phyloP scores from a whole-genome alignment of 2,797 vertebrate genomes.

The Ptychadena robeensis region DNA sequence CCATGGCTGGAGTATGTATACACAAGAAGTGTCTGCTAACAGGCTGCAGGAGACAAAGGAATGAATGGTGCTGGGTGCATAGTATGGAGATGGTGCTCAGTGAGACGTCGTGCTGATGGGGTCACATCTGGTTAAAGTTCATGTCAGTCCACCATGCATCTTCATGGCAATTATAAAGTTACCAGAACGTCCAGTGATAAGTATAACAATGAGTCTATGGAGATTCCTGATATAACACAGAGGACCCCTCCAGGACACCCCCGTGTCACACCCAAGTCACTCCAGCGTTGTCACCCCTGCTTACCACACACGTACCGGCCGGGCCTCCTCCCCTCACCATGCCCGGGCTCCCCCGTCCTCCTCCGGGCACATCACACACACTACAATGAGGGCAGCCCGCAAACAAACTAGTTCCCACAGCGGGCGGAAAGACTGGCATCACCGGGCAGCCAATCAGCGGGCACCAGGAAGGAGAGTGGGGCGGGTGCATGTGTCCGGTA shows the following conservation, averaged over 20 bases:
- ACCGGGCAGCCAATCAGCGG: background rate
- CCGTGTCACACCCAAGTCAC: too few relatives aligned
- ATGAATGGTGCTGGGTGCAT: too few relatives aligned
- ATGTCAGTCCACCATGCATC: too few relatives aligned
- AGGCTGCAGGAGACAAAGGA: too few relatives aligned
- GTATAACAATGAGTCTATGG: background rate
- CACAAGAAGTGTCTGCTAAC: too few relatives aligned
- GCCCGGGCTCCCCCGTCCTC: background rate
- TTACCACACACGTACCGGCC: background rate
- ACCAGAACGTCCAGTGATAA: too few relatives aligned
- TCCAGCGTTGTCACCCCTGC: background rate
- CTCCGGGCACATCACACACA: background rate
- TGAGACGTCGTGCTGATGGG: too few relatives aligned
- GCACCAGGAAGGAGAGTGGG: background rate
- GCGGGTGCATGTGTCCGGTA: background rate
- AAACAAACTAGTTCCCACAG: slow-evolving; percentile 54
- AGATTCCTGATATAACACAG: background rate
- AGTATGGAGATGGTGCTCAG: too few relatives aligned
- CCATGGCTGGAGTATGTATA: too few relatives aligned
- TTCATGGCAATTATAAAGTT: too few relatives aligned
- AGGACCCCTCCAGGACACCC: too few relatives aligned
- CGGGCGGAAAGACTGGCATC: slow-evolving; percentile 10
- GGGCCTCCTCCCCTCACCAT: background rate
- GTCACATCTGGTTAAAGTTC: too few relatives aligned
- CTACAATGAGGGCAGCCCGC: slow-evolving; percentile 14